Evolutionary conservation across 2,113 vertebrate species (phyloP).

Genomic region (Cyphomyrus plagiostoma): DNA sequence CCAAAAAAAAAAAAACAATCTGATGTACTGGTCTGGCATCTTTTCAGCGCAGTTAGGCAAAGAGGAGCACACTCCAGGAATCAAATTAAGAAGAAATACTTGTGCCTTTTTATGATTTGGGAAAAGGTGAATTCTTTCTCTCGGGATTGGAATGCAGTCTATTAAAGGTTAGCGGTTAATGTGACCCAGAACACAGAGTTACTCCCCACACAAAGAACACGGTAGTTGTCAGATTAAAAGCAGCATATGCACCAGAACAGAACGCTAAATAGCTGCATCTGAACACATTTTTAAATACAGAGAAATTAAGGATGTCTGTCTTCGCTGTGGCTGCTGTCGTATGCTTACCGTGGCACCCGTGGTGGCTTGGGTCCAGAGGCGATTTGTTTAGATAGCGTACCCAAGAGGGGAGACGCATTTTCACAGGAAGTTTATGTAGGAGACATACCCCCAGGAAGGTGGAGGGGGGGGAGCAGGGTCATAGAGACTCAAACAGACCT

Average conservation of each 20-base stretch:
- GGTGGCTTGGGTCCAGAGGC: conserved; percentile 36
- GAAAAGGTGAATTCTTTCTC: not conserved
- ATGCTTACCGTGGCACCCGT: conserved; percentile 17
- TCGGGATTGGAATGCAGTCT: not conserved
- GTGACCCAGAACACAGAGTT: not conserved
- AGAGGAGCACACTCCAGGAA: conserved; percentile 25
- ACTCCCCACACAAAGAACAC: not conserved
- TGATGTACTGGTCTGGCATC: conserved; percentile 35
- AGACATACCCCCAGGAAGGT: conserved; percentile 49
- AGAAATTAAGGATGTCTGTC: not conserved
- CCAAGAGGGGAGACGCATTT: conserved; percentile 47
- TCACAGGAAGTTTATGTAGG: conserved; percentile 64
- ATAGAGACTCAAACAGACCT: conserved; percentile 50
- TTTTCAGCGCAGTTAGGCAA: conserved; percentile 20
- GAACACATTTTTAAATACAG: not conserved
- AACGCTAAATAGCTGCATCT: not conserved
- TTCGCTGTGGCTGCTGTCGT: not conserved
- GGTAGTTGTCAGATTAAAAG: not conserved
- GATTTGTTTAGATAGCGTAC: conserved; percentile 42
- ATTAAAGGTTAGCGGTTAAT: not conserved
- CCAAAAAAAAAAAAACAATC: conserved; percentile 22
- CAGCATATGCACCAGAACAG: not conserved
- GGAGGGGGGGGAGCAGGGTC: conserved; percentile 41
- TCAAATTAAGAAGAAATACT: conserved; percentile 23
- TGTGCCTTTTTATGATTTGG: not conserved